These are phyloP conservation scores for Pseudeuparius sepicola DNA, from an alignment of 2,888 invertebrate species.

Conservation along the genomic window DNA sequence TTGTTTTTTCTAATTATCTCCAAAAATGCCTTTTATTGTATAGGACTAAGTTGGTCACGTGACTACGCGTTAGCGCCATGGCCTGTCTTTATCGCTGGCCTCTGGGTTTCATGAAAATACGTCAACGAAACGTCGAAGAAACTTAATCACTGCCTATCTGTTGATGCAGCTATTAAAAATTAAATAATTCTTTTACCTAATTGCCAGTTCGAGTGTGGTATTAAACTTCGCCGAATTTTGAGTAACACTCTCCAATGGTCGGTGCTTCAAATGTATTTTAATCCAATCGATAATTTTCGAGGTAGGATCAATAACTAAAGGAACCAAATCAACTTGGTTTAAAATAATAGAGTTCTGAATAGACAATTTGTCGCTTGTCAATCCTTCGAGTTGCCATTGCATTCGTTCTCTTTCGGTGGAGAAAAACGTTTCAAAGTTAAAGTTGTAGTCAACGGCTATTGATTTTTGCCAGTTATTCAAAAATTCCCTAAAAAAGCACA, in stretches of 20 bases:
- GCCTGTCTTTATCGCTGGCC: too few species aligned
- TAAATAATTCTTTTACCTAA: constrained; percentile 46
- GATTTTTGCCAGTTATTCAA: constrained; percentile 36
- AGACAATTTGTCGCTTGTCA: constrained; percentile 68
- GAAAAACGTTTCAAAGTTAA: constrained; percentile 48
- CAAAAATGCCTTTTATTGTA: too few species aligned
- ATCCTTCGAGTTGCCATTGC: constrained; percentile 77
- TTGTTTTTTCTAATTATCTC: too few species aligned
- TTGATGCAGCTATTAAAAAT: too few species aligned
- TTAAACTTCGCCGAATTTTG: constrained; percentile 66
- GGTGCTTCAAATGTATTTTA: constrained; percentile 53
- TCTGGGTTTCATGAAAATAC: too few species aligned
- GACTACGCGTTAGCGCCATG: too few species aligned
- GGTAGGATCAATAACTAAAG: constrained; percentile 84
- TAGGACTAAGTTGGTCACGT: too few species aligned
- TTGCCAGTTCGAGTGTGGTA: constrained; percentile 64
- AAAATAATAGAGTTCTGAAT: constrained; percentile 75
- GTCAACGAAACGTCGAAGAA: too few species aligned
- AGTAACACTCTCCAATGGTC: constrained; percentile 65
- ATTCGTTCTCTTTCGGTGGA: constrained; percentile 66
- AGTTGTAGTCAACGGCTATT: too few species aligned
- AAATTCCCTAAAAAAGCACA: constrained; percentile 28
- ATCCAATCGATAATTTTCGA: constrained; percentile 77
- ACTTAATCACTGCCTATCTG: too few species aligned
- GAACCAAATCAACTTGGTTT: constrained; percentile 58